Evolutionary conservation across 2,888 invertebrate genomes (phyloP).

Genomic region (Iphiclides podalirius): DNA sequence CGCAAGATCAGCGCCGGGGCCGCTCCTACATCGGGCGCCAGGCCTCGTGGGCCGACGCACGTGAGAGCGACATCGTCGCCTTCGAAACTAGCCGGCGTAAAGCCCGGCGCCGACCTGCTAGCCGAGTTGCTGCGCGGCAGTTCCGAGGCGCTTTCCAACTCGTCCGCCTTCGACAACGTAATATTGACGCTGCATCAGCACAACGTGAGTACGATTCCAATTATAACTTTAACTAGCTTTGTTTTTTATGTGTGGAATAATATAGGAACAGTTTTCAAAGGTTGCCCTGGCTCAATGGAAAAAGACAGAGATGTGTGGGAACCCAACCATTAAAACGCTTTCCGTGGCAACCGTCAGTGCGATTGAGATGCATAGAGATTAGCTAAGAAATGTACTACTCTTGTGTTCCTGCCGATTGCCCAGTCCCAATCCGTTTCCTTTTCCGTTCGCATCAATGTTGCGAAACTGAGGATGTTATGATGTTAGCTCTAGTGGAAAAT

Average conservation of each 20-base stretch:
- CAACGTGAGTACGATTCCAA: slow-evolving; percentile 60
- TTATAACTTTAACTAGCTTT: slow-evolving; percentile 23
- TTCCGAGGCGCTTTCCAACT: slow-evolving; percentile 86
- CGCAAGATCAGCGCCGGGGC: slow-evolving; percentile 82
- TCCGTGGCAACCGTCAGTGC: too few relatives aligned
- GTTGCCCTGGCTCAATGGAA: too few relatives aligned
- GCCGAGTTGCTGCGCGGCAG: slow-evolving; percentile 89
- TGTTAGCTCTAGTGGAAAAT: slow-evolving; percentile 64
- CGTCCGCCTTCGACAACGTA: slow-evolving; percentile 75
- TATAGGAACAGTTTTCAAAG: too few relatives aligned
- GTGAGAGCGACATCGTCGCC: slow-evolving; percentile 90
- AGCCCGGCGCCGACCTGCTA: slow-evolving; percentile 81
- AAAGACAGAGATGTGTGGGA: too few relatives aligned
- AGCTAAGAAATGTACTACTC: background rate
- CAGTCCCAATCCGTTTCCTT: slow-evolving; percentile 36
- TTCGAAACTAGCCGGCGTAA: slow-evolving; percentile 85
- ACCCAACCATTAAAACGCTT: too few relatives aligned
- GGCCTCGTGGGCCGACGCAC: slow-evolving; percentile 80
- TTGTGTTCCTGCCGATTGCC: background rate
- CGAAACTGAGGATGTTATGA: slow-evolving; percentile 54
- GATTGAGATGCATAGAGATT: too few relatives aligned
- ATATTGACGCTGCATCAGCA: slow-evolving; percentile 73
- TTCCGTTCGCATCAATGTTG: slow-evolving; percentile 54
- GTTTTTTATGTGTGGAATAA: too few relatives aligned
- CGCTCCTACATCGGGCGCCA: slow-evolving; percentile 55